Conservation (phyloP, 2,888 invertebrate genomes). For the Eulithis prunata region DNA sequence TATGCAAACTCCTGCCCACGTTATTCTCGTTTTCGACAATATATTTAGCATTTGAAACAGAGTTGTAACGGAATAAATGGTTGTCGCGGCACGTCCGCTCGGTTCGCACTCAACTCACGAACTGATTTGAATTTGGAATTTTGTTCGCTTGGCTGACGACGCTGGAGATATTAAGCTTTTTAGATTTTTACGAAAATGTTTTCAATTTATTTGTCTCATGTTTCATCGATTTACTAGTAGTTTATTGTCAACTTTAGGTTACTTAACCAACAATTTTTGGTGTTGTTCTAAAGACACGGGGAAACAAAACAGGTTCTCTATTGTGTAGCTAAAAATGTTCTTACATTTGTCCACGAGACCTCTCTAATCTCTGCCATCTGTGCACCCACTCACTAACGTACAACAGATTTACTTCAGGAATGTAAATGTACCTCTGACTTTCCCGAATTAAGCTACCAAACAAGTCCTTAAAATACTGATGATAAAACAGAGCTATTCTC, state of each 20-base stretch:
- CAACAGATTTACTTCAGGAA: conserved; percentile 68
- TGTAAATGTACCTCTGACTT: conserved; percentile 65
- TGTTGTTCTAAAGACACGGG: background rate
- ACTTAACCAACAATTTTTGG: background rate
- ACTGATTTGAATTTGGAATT: conserved; percentile 82
- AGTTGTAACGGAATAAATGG: conserved; percentile 77
- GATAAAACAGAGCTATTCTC: conserved; percentile 12
- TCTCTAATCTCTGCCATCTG: conserved; percentile 54
- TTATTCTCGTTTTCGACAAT: conserved; percentile 74
- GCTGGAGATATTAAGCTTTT: conserved; percentile 56
- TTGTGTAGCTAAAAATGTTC: conserved; percentile 21
- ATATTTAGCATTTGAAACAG: conserved; percentile 76
- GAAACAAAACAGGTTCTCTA: background rate
- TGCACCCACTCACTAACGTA: conserved; percentile 65
- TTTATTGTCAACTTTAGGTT: no score
- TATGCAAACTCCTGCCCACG: conserved; percentile 68
- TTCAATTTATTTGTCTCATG: conserved; percentile 16
- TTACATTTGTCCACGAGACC: conserved; percentile 29
- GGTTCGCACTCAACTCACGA: conserved; percentile 77
- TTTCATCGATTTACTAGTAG: no score
- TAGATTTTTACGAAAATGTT: conserved; percentile 36
- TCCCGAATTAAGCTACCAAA: conserved; percentile 58
- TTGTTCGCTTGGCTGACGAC: conserved; percentile 61
- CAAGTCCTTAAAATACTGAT: conserved; percentile 23
- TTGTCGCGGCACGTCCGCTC: conserved; percentile 71